Evolutionary conservation across 2,113 vertebrate genomes (phyloP), one percentile per base, ranked within the genome.

Genomic region (Tragulus kanchil): DNA sequence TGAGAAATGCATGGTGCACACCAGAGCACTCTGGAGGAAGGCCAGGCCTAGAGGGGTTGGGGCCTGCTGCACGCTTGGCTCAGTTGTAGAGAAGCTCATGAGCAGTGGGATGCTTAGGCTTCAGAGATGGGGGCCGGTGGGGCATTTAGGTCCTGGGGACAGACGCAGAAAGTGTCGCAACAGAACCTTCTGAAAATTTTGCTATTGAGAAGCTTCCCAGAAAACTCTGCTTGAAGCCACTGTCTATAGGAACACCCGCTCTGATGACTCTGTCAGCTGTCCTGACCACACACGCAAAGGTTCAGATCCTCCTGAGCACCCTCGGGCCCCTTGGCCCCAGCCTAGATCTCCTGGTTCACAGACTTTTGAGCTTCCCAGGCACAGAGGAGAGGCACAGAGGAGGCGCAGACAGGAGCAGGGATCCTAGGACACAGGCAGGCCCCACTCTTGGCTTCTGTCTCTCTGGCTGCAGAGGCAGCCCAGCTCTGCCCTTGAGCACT

Each of bases 1-100:
- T 97, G 96, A 98, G 98, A 98, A 97, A 95, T 79, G 94, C 86
- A 48, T 65, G 92, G 31, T 94, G 58, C 93, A 90, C 78, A 64
- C 85, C 81, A 52, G 85, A 95, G 84, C 50, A 13, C 78, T 96
- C 61, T 50, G 84, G 65, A 89, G 36, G 65, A 88, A 88, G 50
- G 75, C 67, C 54, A 73, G 73, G 92, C 85, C 78, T 71, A 5
- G 4, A 78, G 58, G 67, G 73, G 15, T 45, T 45, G 1, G 85
- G 48, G 52, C 67, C 23, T 25, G 82, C 31, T 2, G 8, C 36
- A 16, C 26, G 36, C 50, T 73, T 23, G n/a, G 78, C 79, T 95
- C 83, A 54, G 67, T 17, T 2, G 6, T 3, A 1, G 77, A 50
- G 61, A 86, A 73, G 62, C 78, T 54, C 58, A 77, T 31, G 69